phyloP scores from a whole-genome alignment of 1,140 invertebrate species.

The Semibalanus balanoides region DNA sequence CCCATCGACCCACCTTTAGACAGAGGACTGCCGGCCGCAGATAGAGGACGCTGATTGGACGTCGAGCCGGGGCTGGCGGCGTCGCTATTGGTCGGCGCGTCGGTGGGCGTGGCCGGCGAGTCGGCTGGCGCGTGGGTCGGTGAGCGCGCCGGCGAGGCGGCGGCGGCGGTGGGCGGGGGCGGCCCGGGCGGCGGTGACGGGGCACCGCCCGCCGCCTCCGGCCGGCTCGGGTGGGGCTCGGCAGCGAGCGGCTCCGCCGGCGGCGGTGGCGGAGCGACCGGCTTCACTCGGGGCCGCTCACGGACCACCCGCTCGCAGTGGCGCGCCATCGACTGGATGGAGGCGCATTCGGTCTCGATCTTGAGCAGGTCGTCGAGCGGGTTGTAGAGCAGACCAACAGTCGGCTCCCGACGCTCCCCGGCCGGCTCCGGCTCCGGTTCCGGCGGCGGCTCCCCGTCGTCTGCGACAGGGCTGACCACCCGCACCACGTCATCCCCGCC shows the following conservation, averaged over 20 bases:
- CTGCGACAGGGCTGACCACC: background rate
- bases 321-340: conserved; percentile 28
- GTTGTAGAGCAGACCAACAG: conserved; percentile 19
- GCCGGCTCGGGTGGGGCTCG: background rate
- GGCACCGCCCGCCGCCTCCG: background rate
- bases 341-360: conserved; percentile 37
- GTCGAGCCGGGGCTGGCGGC: background rate
- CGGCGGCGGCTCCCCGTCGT: background rate
- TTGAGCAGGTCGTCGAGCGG: conserved; percentile 38
- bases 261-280: too few relatives aligned
- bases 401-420: background rate
- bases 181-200: background rate
- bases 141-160: background rate
- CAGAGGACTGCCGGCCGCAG: background rate
- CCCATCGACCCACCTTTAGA: background rate
- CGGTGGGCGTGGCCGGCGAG: conserved; percentile 16
- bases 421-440: background rate
- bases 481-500: background rate
- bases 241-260: too few relatives aligned
- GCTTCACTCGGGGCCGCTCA: background rate
- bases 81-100: conserved; percentile 9
- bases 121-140: background rate
- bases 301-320: conserved; percentile 8
- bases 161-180: background rate
- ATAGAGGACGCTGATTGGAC: background rate